Conservation (phyloP, 1,140 invertebrate genomes). For the Carcinoscorpius rotundicauda region DNA sequence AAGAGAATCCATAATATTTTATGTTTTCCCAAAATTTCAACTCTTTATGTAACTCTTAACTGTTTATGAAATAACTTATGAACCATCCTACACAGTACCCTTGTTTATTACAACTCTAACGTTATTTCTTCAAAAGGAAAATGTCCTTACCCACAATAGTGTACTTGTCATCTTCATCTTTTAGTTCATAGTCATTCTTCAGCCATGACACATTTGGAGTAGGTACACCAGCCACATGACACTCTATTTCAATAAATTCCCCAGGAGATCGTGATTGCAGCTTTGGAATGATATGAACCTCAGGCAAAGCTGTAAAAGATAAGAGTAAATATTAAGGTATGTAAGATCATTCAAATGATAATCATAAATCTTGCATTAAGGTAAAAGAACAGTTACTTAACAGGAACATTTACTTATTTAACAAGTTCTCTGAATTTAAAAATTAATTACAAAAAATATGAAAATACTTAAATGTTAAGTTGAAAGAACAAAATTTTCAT, state of each 20-base stretch:
- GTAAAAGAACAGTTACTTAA: not conserved
- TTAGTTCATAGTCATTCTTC: conserved; percentile 55
- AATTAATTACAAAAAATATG: too few relatives aligned
- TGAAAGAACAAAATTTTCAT: too few relatives aligned
- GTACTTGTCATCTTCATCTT: conserved; percentile 43
- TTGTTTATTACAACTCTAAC: too few relatives aligned
- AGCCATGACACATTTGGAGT: conserved; percentile 47
- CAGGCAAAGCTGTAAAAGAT: conserved; percentile 45
- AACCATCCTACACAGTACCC: too few relatives aligned
- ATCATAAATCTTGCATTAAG: too few relatives aligned
- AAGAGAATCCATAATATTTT: not conserved
- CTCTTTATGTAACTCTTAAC: too few relatives aligned
- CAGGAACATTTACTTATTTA: too few relatives aligned
- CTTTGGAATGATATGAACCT: conserved; percentile 52
- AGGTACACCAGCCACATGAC: conserved; percentile 55
- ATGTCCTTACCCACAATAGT: conserved; percentile 40
- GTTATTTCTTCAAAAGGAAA: not conserved
- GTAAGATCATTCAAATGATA: too few relatives aligned
- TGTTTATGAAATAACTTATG: too few relatives aligned
- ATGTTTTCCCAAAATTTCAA: not conserved
- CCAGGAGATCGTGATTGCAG: conserved; percentile 52
- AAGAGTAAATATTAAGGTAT: conserved; percentile 18
- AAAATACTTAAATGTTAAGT: too few relatives aligned
- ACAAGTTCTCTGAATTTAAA: too few relatives aligned
- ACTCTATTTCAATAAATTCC: conserved; percentile 52